Percentiles rank a stretch among this genome's conserved stretches.
Conservation (phyloP, 2,888 invertebrate genomes). For the Mylabris sibirica region DNA sequence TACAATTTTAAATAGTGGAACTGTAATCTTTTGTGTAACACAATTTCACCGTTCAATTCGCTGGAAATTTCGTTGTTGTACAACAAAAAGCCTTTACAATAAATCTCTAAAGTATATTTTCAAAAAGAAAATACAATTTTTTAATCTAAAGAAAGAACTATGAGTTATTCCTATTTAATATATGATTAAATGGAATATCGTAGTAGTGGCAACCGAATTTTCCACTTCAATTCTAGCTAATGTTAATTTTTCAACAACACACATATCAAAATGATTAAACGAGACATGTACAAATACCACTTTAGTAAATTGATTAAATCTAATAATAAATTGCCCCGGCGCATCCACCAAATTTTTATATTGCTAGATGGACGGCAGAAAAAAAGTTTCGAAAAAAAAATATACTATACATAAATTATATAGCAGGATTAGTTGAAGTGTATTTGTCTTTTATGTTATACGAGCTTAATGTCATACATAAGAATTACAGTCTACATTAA, state of each 20-base stretch:
- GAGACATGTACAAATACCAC: neutral
- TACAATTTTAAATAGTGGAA: neutral
- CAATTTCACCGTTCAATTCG: neutral
- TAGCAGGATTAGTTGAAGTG: constrained; percentile 37
- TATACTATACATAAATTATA: constrained; percentile 34
- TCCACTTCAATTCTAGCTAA: neutral
- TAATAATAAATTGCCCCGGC: neutral
- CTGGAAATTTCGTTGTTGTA: neutral
- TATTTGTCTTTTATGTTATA: constrained; percentile 37
- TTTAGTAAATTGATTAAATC: neutral
- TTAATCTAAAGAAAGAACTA: no score
- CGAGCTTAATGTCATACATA: constrained; percentile 39
- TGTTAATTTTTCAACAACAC: neutral
- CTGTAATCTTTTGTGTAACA: no score
- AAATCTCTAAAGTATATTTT: no score
- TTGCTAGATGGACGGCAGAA: neutral
- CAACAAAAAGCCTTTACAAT: neutral
- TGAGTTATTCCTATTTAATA: no score
- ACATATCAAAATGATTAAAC: neutral
- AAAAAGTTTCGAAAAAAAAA: neutral
- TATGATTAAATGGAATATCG: neutral
- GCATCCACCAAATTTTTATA: constrained; percentile 5
- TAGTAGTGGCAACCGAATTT: neutral
- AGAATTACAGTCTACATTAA: constrained; percentile 37
- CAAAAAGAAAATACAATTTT: no score